Conservation (phyloP, 2,888 invertebrate genomes). For the Caenorhabditis sp. region DNA sequence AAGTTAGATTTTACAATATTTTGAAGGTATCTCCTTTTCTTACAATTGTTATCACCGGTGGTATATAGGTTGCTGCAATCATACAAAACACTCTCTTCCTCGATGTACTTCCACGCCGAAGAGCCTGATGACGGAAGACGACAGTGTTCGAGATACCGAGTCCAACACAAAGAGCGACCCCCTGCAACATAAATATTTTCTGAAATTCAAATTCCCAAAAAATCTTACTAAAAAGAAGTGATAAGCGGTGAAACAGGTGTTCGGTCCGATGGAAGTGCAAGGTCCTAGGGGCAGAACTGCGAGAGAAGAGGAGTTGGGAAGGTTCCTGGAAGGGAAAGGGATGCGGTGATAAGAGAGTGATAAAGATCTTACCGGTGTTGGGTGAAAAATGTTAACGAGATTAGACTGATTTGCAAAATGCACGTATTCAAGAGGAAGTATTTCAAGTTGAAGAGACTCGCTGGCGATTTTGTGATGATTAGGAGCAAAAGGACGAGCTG, state of each 20-base stretch:
- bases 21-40: conserved; percentile 8
- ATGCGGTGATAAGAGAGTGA: not conserved
- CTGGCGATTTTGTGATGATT: conserved; percentile 44
- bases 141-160: conserved; percentile 51
- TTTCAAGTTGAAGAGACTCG: conserved; percentile 25
- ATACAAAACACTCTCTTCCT: conserved; percentile 17
- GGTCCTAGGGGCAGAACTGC: conserved; percentile 44
- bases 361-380: conserved; percentile 52
- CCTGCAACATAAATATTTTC: conserved; percentile 18
- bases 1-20: too few relatives aligned
- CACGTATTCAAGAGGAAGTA: conserved; percentile 49
- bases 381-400: conserved; percentile 40
- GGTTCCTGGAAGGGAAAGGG: conserved; percentile 34
- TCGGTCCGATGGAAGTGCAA: conserved; percentile 24
- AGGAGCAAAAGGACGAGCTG: conserved; percentile 37
- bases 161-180: conserved; percentile 35
- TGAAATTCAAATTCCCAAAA: too few relatives aligned
- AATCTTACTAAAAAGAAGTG: conserved; percentile 40
- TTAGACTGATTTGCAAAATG: conserved; percentile 32
- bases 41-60: conserved; percentile 30
- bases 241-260: conserved; percentile 39
- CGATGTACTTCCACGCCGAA: conserved; percentile 18
- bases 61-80: conserved; percentile 38
- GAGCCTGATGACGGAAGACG: conserved; percentile 23
- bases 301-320: conserved; percentile 12